These are phyloP conservation scores for Ageneiosus marmoratus DNA, from an alignment of 2,113 vertebrate genomes.

Conservation along the genomic window DNA sequence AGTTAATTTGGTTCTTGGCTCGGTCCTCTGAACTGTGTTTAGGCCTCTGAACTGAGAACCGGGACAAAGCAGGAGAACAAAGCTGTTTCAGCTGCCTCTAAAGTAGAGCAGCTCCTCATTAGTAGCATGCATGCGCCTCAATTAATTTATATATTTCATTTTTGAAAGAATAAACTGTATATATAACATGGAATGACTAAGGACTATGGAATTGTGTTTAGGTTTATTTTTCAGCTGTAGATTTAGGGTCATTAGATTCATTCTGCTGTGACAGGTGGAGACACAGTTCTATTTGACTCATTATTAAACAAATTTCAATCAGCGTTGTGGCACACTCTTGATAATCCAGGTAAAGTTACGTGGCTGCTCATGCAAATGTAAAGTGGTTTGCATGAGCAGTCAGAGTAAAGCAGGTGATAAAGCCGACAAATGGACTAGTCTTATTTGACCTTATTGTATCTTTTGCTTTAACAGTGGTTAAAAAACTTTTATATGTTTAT, in stretches of 20 bases:
- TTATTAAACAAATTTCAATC: neutral
- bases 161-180: too few species aligned
- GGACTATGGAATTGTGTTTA: neutral
- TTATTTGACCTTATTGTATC: neutral
- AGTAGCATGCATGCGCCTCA: neutral
- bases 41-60: constrained; percentile 66
- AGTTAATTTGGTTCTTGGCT: constrained; percentile 74
- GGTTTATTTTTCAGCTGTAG: neutral
- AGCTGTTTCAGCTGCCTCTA: neutral
- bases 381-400: constrained; percentile 7
- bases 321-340: neutral
- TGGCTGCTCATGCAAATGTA: constrained; percentile 11
- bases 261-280: neutral
- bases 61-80: constrained; percentile 57
- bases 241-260: neutral
- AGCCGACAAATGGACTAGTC: neutral
- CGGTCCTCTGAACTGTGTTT: constrained; percentile 53
- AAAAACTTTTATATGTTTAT: neutral
- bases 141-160: neutral
- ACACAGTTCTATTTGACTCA: neutral
- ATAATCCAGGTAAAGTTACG: constrained; percentile 21
- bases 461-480: neutral
- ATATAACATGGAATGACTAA: neutral
- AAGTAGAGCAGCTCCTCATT: neutral
- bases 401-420: neutral